phyloP scores from a whole-genome alignment of 2,888 invertebrate species.

The Folsomia manolachei region DNA sequence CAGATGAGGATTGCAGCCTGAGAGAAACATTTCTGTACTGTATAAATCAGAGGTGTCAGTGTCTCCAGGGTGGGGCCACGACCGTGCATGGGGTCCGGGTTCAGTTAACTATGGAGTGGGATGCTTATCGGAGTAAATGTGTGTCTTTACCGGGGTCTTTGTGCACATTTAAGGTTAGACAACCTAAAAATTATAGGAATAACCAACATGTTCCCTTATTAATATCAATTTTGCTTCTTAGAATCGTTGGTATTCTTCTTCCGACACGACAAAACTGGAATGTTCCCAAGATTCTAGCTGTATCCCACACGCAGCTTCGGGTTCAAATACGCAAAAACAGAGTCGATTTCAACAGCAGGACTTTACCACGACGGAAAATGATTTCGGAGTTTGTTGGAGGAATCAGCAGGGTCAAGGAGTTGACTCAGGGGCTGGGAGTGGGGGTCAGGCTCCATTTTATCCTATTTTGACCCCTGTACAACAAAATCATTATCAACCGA shows the following conservation, averaged over 20 bases:
- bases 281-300: not conserved
- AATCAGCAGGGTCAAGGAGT: not conserved
- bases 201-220: too few species aligned
- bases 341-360: not conserved
- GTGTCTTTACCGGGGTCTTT: conserved; percentile 13
- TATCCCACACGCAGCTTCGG: not conserved
- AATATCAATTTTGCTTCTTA: not conserved
- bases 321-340: not conserved
- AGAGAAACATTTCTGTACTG: conserved; percentile 18
- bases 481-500: not conserved
- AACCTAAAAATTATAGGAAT: not conserved
- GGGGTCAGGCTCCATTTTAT: not conserved
- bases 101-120: conserved; percentile 19
- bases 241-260: not conserved
- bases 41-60: conserved; percentile 2
- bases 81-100: not conserved
- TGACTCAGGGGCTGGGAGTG: not conserved
- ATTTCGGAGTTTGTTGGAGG: not conserved
- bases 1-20: conserved; percentile 11
- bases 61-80: not conserved
- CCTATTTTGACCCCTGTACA: not conserved
- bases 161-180: conserved; percentile 16
- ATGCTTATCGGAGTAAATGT: conserved; percentile 10
- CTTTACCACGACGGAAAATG: not conserved
- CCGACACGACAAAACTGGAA: not conserved